Percentiles rank a stretch among this genome's conserved stretches.
These are phyloP conservation scores for Cydia splendana DNA, from an alignment of 1,140 invertebrate species.

Conservation along the genomic window DNA sequence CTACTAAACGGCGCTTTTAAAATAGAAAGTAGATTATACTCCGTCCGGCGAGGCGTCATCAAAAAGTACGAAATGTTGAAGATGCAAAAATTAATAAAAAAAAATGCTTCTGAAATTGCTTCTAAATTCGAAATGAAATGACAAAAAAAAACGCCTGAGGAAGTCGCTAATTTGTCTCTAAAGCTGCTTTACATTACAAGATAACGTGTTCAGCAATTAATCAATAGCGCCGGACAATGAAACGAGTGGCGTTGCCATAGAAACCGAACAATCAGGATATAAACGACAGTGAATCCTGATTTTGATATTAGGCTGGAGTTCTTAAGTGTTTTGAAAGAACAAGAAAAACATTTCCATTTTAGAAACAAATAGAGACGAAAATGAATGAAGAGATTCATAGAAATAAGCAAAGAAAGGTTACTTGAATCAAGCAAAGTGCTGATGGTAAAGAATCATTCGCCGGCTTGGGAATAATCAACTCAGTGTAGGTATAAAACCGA, in stretches of 20 bases:
- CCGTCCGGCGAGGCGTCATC: too few relatives aligned
- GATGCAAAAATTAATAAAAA: too few relatives aligned
- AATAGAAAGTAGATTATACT: too few relatives aligned
- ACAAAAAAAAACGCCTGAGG: neutral
- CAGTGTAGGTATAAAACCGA: neutral
- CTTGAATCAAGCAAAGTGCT: conserved; percentile 14
- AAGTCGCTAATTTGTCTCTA: conserved; percentile 19
- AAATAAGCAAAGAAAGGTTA: neutral
- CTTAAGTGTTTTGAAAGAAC: neutral
- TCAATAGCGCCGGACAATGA: conserved; percentile 44
- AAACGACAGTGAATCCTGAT: neutral
- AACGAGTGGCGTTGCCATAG: conserved; percentile 40
- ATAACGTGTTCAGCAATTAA: conserved; percentile 46
- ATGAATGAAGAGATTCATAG: too few relatives aligned
- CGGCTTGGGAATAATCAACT: conserved; percentile 19
- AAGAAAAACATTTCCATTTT: neutral
- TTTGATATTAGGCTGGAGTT: neutral
- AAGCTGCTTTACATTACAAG: conserved; percentile 40
- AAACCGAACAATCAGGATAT: conserved; percentile 33
- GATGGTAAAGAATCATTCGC: conserved; percentile 27
- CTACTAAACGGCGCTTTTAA: too few relatives aligned
- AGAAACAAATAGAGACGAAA: neutral
- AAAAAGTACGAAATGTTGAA: too few relatives aligned
- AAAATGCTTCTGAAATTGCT: too few relatives aligned
- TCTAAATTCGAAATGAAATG: too few relatives aligned